A percentile compares a stretch with the other conserved stretches of the same genome.
These are phyloP conservation scores for Pomatorhinus ruficollis DNA, from an alignment of 2,113 vertebrate genomes.

Conservation along the genomic window DNA sequence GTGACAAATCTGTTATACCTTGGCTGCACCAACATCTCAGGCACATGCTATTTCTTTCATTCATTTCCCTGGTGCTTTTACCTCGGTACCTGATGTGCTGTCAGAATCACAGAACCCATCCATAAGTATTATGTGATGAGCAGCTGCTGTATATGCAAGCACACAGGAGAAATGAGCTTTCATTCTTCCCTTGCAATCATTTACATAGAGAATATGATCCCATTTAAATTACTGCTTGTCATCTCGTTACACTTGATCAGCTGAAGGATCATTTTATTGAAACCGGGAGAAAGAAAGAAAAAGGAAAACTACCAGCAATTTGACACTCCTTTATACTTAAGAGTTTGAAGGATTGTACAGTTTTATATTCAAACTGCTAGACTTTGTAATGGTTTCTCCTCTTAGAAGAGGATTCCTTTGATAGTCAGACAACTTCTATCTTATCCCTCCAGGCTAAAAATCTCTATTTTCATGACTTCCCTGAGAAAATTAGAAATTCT, in stretches of 20 bases:
- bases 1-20: slow-evolving; percentile 38
- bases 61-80: slow-evolving; percentile 41
- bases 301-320: slow-evolving; percentile 33
- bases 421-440: slow-evolving; percentile 56
- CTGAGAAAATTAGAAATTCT: slow-evolving; percentile 69
- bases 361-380: slow-evolving; percentile 57
- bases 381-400: slow-evolving; percentile 54
- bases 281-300: background rate
- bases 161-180: slow-evolving; percentile 55
- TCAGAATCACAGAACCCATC: slow-evolving; percentile 56
- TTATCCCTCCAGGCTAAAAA: slow-evolving; percentile 61
- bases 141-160: slow-evolving; percentile 48
- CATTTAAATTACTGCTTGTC: slow-evolving; percentile 71
- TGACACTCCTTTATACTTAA: slow-evolving; percentile 56
- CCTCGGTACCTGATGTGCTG: slow-evolving; percentile 36
- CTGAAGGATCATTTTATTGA: slow-evolving; percentile 49
- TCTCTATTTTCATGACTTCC: slow-evolving; percentile 61
- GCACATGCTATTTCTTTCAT: slow-evolving; percentile 18
- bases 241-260: slow-evolving; percentile 66
- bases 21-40: slow-evolving; percentile 24
- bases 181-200: slow-evolving; percentile 38
- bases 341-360: slow-evolving; percentile 63
- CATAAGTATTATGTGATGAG: slow-evolving; percentile 55
- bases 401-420: slow-evolving; percentile 62
- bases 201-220: slow-evolving; percentile 62